Percentiles rank a stretch among this genome's conserved stretches.
Evolutionary conservation across 2,888 invertebrate genomes (phyloP).

Genomic region (Coelogynopora nodosa): DNA sequence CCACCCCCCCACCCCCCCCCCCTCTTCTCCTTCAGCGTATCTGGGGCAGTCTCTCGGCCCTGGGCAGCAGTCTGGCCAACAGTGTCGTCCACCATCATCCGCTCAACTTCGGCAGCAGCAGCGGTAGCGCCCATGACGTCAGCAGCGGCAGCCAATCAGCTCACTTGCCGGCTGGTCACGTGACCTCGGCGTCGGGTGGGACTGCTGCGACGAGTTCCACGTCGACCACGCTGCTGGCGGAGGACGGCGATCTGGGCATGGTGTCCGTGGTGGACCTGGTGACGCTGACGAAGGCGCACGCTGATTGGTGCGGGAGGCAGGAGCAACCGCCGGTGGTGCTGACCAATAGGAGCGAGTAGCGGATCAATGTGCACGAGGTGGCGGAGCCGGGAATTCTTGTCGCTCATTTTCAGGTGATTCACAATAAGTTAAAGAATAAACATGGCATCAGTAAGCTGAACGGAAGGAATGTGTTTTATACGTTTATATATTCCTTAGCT

Average conservation of each 20-base stretch:
- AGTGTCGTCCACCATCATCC: neutral
- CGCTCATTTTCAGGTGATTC: neutral
- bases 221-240: neutral
- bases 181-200: neutral
- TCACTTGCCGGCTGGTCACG: neutral
- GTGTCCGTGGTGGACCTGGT: slow-evolving; percentile 15
- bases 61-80: neutral
- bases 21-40: neutral
- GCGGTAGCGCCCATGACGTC: neutral
- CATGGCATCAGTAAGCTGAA: too few relatives aligned
- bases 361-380: neutral
- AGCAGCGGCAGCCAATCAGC: neutral
- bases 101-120: neutral
- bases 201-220: too few relatives aligned
- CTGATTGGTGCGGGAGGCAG: neutral
- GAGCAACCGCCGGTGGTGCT: too few relatives aligned
- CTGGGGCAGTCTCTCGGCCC: slow-evolving; percentile 22
- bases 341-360: too few relatives aligned
- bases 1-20: neutral
- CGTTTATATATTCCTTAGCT: too few relatives aligned
- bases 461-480: too few relatives aligned
- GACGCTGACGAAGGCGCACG: neutral
- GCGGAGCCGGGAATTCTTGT: neutral
- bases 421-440: too few relatives aligned
- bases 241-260: neutral